These are phyloP conservation scores for Patella pellucida DNA, from an alignment of 2,888 invertebrate species.

Conservation along the genomic window DNA sequence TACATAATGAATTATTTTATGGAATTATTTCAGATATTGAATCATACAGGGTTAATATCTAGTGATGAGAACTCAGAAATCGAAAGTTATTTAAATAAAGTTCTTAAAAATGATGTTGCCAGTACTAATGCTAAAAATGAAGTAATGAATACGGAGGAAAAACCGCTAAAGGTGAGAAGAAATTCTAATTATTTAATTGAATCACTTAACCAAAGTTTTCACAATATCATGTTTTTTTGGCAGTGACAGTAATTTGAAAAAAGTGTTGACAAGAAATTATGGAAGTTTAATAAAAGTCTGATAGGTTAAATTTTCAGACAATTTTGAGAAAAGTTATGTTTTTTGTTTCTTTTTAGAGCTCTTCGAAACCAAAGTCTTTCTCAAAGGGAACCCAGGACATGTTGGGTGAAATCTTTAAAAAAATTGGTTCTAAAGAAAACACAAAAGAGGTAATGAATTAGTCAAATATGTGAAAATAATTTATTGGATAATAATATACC, in stretches of 20 bases:
- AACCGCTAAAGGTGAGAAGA: slow-evolving; percentile 40
- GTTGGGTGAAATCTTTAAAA: slow-evolving; percentile 88
- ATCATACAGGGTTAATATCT: slow-evolving; percentile 75
- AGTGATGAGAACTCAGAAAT: slow-evolving; percentile 86
- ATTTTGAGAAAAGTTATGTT: too few species aligned
- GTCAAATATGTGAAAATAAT: neutral
- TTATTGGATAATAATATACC: too few species aligned
- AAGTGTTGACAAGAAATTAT: too few species aligned
- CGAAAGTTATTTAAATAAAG: slow-evolving; percentile 83
- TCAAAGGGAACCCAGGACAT: slow-evolving; percentile 88
- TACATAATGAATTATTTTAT: too few species aligned
- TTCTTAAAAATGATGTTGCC: slow-evolving; percentile 52
- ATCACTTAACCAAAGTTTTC: neutral
- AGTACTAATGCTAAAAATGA: slow-evolving; percentile 45
- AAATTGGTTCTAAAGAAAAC: slow-evolving; percentile 90
- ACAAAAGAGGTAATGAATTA: slow-evolving; percentile 74
- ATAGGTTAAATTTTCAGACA: too few species aligned
- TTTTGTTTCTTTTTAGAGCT: too few species aligned
- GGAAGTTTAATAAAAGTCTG: too few species aligned
- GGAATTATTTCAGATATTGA: slow-evolving; percentile 75
- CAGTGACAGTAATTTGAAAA: too few species aligned
- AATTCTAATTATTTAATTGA: neutral
- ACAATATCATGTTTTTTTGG: neutral
- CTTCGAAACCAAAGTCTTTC: slow-evolving; percentile 64
- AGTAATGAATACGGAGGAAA: slow-evolving; percentile 42